phyloP scores from a whole-genome alignment of 2,113 vertebrate genomes.

The Papio anubis region DNA sequence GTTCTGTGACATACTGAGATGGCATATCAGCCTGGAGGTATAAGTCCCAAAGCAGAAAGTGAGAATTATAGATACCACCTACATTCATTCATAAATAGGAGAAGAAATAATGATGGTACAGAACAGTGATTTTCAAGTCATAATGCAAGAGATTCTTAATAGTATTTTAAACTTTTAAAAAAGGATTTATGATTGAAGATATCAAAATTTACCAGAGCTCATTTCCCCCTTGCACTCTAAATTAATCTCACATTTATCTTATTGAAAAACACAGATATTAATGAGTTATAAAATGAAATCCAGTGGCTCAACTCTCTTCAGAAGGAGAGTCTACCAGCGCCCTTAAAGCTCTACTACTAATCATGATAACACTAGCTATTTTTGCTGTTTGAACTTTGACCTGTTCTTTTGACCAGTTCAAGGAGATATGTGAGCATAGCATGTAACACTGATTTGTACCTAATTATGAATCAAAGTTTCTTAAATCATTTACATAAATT shows the following conservation, averaged over 20 bases:
- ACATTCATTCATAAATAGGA: constrained; percentile 60
- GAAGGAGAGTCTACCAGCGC: neutral
- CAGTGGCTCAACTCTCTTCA: neutral
- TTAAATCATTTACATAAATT: constrained; percentile 5
- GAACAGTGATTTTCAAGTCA: constrained; percentile 49
- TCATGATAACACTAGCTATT: neutral
- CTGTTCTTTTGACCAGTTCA: neutral
- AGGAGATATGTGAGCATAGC: neutral
- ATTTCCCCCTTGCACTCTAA: constrained; percentile 22
- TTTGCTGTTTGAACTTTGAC: constrained; percentile 28
- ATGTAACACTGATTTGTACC: constrained; percentile 5
- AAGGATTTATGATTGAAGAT: constrained; percentile 37
- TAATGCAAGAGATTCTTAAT: constrained; percentile 24
- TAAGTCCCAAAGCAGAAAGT: constrained; percentile 65
- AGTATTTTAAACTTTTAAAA: constrained; percentile 41
- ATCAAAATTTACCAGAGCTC: constrained; percentile 15
- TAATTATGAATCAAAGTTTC: constrained; percentile 42
- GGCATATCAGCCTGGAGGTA: constrained; percentile 52
- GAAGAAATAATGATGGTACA: constrained; percentile 64
- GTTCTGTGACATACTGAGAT: constrained; percentile 64
- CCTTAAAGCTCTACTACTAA: neutral
- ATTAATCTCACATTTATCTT: constrained; percentile 36
- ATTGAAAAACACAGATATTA: constrained; percentile 21
- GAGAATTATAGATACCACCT: constrained; percentile 74
- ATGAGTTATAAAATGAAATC: constrained; percentile 48